Evolutionary conservation across 2,113 vertebrate species (phyloP).

Genomic region (Upupa epops): DNA sequence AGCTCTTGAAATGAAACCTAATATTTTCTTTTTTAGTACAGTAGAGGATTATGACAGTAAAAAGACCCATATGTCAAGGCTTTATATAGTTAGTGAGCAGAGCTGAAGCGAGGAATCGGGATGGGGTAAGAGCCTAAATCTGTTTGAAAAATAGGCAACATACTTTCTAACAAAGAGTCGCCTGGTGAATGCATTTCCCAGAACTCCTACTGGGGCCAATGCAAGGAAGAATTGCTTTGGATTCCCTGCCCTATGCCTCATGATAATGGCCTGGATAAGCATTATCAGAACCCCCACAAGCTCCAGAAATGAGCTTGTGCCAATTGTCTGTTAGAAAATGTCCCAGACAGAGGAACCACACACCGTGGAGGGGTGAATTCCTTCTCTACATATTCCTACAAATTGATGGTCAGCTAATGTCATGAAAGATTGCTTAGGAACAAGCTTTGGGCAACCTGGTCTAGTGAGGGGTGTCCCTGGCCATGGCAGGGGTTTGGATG

Average conservation of each 20-base stretch:
- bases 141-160: conserved; percentile 29
- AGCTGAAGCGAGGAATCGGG: neutral
- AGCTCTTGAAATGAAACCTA: conserved; percentile 62
- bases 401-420: neutral
- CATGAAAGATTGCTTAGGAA: neutral
- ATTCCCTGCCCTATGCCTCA: neutral
- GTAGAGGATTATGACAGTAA: conserved; percentile 68
- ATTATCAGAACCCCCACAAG: neutral
- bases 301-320: neutral
- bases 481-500: too few species aligned
- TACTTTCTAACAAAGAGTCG: conserved; percentile 20
- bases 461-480: too few species aligned
- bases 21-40: conserved; percentile 69
- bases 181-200: neutral
- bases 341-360: neutral
- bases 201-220: neutral
- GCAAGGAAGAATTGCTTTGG: neutral
- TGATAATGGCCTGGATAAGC: neutral
- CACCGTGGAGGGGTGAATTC: neutral
- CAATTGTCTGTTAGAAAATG: neutral
- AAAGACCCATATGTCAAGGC: conserved; percentile 62
- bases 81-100: conserved; percentile 62
- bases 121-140: conserved; percentile 43
- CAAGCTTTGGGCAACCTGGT: too few species aligned
- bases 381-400: neutral